These are phyloP conservation scores for Macrosiphum euphorbiae DNA, from an alignment of 2,888 invertebrate genomes.

Conservation along the genomic window DNA sequence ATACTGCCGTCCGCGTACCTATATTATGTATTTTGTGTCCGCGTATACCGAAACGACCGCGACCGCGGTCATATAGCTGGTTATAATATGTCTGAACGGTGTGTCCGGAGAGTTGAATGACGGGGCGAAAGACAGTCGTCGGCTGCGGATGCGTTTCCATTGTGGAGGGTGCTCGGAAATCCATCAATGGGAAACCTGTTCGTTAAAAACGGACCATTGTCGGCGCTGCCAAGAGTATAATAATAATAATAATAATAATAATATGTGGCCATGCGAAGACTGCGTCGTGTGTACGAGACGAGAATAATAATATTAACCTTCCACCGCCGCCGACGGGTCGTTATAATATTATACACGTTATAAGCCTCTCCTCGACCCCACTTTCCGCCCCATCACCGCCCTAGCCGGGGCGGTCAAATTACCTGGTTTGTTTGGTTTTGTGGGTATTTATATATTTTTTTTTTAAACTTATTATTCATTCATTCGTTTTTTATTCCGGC, in stretches of 20 bases:
- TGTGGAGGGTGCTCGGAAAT: slow-evolving; percentile 62
- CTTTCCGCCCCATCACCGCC: not conserved
- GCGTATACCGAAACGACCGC: not conserved
- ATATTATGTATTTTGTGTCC: not conserved
- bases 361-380: slow-evolving; percentile 17
- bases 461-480: slow-evolving; percentile 23
- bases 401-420: slow-evolving; percentile 27
- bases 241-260: not conserved
- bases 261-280: not conserved
- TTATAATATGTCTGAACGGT: not conserved
- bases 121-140: slow-evolving; percentile 44
- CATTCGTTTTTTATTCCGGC: slow-evolving; percentile 22
- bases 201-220: slow-evolving; percentile 62
- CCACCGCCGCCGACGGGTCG: slow-evolving; percentile 4
- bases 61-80: not conserved
- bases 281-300: slow-evolving; percentile 48
- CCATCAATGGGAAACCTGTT: slow-evolving; percentile 64
- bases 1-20: not conserved
- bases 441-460: not conserved
- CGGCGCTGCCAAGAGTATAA: slow-evolving; percentile 34
- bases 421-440: slow-evolving; percentile 46
- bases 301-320: slow-evolving; percentile 57
- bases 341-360: slow-evolving; percentile 20
- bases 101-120: slow-evolving; percentile 28
- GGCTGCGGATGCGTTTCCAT: slow-evolving; percentile 24